These are phyloP conservation scores for Calonectris borealis DNA, from an alignment of 2,113 vertebrate species.

Conservation along the genomic window DNA sequence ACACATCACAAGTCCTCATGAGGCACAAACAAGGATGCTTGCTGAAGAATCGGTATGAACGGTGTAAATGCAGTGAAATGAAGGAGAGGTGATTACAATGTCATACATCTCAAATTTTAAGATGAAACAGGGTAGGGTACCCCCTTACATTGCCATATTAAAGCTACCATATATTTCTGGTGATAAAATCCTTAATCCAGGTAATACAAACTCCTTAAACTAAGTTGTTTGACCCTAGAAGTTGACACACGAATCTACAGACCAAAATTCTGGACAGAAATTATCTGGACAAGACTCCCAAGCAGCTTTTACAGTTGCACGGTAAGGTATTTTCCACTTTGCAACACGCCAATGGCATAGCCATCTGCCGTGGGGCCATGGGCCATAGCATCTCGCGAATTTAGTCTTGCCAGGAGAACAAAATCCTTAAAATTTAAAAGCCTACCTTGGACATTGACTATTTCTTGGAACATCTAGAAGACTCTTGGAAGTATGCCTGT, in stretches of 20 bases:
- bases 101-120: not conserved
- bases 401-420: not conserved
- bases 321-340: not conserved
- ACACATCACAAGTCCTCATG: not conserved
- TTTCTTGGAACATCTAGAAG: conserved; percentile 27
- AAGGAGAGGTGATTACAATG: not conserved
- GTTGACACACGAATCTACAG: not conserved
- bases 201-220: not conserved
- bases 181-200: not conserved
- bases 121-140: not conserved
- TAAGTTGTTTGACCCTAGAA: not conserved
- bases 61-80: not conserved
- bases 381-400: not conserved
- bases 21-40: not conserved
- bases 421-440: not conserved
- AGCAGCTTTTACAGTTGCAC: not conserved
- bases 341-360: not conserved
- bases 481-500: not conserved
- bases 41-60: not conserved
- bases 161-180: not conserved
- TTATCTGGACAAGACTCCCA: not conserved
- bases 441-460: not conserved
- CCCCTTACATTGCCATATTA: not conserved
- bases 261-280: not conserved
- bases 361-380: not conserved